Evolutionary conservation across 2,888 invertebrate species (phyloP).

Genomic region (Limnephilus lunatus): DNA sequence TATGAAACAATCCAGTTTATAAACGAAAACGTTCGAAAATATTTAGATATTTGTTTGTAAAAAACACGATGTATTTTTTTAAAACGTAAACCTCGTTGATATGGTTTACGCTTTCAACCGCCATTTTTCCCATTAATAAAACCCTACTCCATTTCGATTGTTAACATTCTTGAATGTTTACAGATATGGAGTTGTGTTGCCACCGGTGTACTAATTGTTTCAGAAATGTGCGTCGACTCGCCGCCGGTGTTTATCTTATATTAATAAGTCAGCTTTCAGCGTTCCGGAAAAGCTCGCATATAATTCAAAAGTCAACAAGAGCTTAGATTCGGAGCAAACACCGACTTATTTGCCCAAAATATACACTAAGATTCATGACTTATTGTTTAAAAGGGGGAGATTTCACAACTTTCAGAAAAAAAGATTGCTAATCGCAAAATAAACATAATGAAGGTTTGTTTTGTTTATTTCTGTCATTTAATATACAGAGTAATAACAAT

Average conservation of each 20-base stretch:
- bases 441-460: background rate
- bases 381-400: background rate
- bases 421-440: background rate
- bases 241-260: constrained; percentile 8
- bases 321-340: background rate
- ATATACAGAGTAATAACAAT: background rate
- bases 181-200: background rate
- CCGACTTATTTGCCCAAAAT: background rate
- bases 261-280: constrained; percentile 20
- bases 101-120: background rate
- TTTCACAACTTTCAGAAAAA: background rate
- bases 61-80: background rate
- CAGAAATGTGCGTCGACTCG: constrained; percentile 22
- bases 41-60: background rate
- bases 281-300: background rate
- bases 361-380: background rate
- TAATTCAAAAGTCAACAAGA: constrained; percentile 21
- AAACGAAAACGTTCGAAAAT: background rate
- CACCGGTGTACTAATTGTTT: constrained; percentile 6
- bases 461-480: background rate
- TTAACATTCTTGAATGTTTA: constrained; percentile 6
- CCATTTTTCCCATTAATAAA: background rate
- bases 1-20: background rate
- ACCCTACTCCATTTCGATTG: background rate
- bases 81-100: background rate